phyloP scores from a whole-genome alignment of 2,797 vertebrate genomes.

The Dicrostonyx torquatus region DNA sequence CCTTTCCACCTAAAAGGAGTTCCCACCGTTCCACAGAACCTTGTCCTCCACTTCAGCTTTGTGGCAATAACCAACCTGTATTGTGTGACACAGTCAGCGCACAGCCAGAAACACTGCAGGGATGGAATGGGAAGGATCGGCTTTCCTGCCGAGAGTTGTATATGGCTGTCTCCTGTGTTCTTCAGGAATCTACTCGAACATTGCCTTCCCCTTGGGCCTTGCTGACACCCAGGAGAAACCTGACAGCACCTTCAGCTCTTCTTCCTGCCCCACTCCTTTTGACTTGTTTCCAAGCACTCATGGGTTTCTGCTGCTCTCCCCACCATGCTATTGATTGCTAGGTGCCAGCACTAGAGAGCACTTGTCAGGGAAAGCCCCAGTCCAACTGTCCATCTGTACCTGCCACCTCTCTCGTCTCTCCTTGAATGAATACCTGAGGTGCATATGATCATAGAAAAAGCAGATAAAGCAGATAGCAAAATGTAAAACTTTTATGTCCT shows the following conservation, averaged over 20 bases:
- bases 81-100: neutral
- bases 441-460: neutral
- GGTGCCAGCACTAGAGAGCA: neutral
- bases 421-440: neutral
- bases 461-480: neutral
- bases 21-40: neutral
- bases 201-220: neutral
- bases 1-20: neutral
- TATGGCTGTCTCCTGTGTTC: neutral
- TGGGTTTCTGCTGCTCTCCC: neutral
- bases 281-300: neutral
- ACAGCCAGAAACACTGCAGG: slow-evolving; percentile 1
- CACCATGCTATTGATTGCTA: neutral
- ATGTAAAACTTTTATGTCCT: neutral
- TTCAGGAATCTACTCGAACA: neutral
- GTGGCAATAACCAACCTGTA: neutral
- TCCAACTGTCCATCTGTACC: neutral
- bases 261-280: rapidly evolving
- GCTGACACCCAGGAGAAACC: neutral
- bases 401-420: neutral
- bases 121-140: neutral
- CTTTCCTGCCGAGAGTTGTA: neutral
- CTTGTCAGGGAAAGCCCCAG: neutral
- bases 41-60: neutral
- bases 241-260: neutral